These are phyloP conservation scores for Leucophenga montana DNA, from an alignment of 2,888 invertebrate species.

Conservation along the genomic window DNA sequence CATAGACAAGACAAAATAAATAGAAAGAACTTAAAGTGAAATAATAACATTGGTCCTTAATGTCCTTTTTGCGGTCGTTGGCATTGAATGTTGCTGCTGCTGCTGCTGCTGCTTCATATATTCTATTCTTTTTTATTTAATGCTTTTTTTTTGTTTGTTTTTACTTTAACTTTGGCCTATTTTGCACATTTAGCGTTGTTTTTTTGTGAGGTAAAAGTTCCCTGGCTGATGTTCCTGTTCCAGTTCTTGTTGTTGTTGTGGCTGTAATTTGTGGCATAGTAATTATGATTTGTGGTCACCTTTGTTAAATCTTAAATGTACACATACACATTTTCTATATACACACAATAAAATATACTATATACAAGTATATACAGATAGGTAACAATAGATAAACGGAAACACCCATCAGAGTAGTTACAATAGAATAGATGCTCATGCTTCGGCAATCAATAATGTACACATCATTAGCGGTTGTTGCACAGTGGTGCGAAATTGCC, in stretches of 20 bases:
- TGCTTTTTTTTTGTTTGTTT: constrained; percentile 26
- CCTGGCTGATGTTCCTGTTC: neutral
- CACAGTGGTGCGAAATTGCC: too few species aligned
- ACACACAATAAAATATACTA: neutral
- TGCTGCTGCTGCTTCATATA: constrained; percentile 29
- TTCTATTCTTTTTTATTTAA: constrained; percentile 17
- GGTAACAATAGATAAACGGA: too few species aligned
- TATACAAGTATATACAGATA: too few species aligned
- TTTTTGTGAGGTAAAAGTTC: too few species aligned
- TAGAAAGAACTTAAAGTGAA: too few species aligned
- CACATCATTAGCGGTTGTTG: too few species aligned
- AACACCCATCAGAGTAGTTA: too few species aligned
- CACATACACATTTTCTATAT: neutral
- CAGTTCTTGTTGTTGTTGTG: neutral
- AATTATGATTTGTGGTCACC: constrained; percentile 32
- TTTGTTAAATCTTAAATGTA: constrained; percentile 5
- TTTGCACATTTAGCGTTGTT: too few species aligned
- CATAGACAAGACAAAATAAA: constrained; percentile 4
- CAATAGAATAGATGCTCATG: too few species aligned
- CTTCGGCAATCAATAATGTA: too few species aligned
- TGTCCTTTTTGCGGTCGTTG: constrained; percentile 44
- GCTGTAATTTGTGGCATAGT: constrained; percentile 14
- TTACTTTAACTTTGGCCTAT: too few species aligned
- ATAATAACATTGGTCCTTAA: constrained; percentile 29
- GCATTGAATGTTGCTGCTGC: constrained; percentile 30